Base-by-base conservation (phyloP, 2,113 vertebrate genomes). In the Platichthys flesus region DNA sequence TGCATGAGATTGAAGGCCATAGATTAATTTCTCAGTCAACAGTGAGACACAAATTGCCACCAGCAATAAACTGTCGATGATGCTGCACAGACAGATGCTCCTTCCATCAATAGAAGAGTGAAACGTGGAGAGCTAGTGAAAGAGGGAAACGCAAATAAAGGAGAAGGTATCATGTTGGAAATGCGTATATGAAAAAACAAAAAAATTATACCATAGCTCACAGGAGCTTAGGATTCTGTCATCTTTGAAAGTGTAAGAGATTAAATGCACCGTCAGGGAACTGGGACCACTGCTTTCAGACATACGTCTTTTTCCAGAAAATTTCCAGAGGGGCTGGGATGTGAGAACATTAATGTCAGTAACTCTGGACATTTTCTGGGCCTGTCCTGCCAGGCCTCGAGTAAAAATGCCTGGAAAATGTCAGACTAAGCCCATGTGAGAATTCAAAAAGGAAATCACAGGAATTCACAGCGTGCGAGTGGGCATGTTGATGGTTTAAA, bases 61-160 rank as follows among this genome's bases (percentile, higher is more conserved):
- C 10, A 64, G 47, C 24, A 67, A 15, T 12, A n/a, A 20, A 28
- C 37, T 0, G 18, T 42, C 62, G 54, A 64, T 58, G 73, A 76
- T 67, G 59, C 66, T 57, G 51, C 66, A 40, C 55, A 86, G 79
- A 81, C 70, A 55, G 28, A 28, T 64, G 60, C 28, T 79, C 4
- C 16, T 67, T 68, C 66, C 10, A 5, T 67, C 54, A 63, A 56
- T 14, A 58, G 31, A 10, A 21, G 42, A 62, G 35, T 12, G 31
- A 75, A 49, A 51, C 10, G 5, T 13, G 61, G 45, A 61, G 35
- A 21, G n/a, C 21, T 63, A 18, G 26, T 24, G 45, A 74, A n/a
- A 23, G 9, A 9, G 54, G 49, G 18, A 57, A 72, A 60, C 12
- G 3, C 49, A 74, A 69, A 76, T 42, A 62, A 71, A 47, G 61